Evolutionary conservation across 2,888 invertebrate species (phyloP).

Genomic region (Cantharis nigra): DNA sequence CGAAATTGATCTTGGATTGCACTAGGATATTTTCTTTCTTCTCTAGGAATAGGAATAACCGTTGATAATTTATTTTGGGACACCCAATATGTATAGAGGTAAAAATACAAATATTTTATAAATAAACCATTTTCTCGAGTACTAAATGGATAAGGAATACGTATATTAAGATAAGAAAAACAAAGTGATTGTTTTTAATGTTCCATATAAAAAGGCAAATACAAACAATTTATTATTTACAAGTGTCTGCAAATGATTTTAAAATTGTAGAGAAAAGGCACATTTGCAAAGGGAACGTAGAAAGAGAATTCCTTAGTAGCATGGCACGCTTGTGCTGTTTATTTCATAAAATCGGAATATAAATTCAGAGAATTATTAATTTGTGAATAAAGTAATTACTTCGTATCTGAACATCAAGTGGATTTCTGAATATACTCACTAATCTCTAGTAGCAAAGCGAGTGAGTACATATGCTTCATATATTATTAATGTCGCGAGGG

Average conservation of each 20-base stretch:
- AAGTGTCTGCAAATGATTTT: slow-evolving; percentile 21
- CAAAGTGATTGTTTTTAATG: slow-evolving; percentile 23
- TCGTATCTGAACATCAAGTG: slow-evolving; percentile 41
- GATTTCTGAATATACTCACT: slow-evolving; percentile 37
- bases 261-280: slow-evolving; percentile 17
- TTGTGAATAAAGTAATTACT: slow-evolving; percentile 47
- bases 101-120: not conserved
- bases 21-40: too few relatives aligned
- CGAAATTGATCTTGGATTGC: too few relatives aligned
- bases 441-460: slow-evolving; percentile 34
- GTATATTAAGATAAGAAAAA: not conserved
- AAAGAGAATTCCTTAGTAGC: slow-evolving; percentile 49
- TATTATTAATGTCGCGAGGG: slow-evolving; percentile 37
- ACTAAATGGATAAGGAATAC: not conserved
- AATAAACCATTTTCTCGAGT: not conserved
- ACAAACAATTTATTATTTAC: slow-evolving; percentile 32
- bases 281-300: slow-evolving; percentile 24
- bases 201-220: slow-evolving; percentile 24
- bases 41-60: too few relatives aligned
- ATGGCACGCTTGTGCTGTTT: slow-evolving; percentile 46
- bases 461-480: slow-evolving; percentile 37
- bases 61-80: not conserved
- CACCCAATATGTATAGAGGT: not conserved
- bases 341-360: slow-evolving; percentile 48
- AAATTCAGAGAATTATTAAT: slow-evolving; percentile 49